phyloP scores from a whole-genome alignment of 2,888 invertebrate genomes.

The Drosophila flavopinicola region DNA sequence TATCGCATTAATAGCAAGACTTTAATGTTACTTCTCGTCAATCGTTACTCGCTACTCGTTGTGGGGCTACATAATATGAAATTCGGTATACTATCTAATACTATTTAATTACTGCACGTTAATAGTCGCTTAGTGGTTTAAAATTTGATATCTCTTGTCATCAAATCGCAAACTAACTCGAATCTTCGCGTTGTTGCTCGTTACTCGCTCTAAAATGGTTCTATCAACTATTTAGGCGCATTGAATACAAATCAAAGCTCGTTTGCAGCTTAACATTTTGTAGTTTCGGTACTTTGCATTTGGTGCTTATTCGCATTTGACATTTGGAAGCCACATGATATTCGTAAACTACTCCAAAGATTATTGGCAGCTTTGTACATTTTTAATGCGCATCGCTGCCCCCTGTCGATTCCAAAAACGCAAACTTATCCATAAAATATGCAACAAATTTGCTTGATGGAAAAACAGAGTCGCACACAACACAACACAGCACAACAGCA shows the following conservation, averaged over 20 bases:
- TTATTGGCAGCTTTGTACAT: constrained; percentile 42
- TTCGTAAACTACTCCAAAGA: constrained; percentile 20
- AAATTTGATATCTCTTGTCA: too few species aligned
- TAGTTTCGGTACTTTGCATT: constrained; percentile 1
- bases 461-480: constrained; percentile 29
- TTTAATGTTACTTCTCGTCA: not conserved
- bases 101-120: not conserved
- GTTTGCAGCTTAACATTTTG: not conserved
- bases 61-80: too few species aligned
- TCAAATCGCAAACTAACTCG: too few species aligned
- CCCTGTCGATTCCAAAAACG: constrained; percentile 38
- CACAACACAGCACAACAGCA: constrained; percentile 6
- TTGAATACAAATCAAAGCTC: too few species aligned
- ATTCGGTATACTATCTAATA: too few species aligned
- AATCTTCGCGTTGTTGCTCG: not conserved
- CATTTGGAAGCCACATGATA: not conserved
- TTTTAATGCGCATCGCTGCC: constrained; percentile 23
- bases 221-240: not conserved
- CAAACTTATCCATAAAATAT: constrained; percentile 58
- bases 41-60: not conserved
- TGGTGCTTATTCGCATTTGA: constrained; percentile 1
- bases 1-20: not conserved
- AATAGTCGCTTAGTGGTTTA: too few species aligned
- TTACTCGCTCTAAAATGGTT: not conserved
- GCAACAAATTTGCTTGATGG: constrained; percentile 58